Evolutionary conservation across 2,113 vertebrate genomes (phyloP).

Genomic region (Tenebrosternarchus preto): DNA sequence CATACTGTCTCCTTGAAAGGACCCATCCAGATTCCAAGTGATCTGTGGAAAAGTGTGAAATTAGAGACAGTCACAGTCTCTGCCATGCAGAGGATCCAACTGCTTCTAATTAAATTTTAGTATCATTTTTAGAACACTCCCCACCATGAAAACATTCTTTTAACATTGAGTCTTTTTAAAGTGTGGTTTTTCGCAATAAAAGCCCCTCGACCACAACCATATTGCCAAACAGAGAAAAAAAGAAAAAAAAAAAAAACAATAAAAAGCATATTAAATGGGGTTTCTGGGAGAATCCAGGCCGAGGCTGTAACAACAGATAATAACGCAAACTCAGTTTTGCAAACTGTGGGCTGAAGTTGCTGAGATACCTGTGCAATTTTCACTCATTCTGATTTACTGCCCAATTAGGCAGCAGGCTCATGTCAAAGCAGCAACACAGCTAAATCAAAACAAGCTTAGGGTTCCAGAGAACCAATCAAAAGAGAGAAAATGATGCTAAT

Average conservation of each 20-base stretch:
- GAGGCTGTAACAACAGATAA: conserved; percentile 21
- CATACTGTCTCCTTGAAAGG: not conserved
- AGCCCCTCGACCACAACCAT: conserved; percentile 60
- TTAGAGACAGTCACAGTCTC: conserved; percentile 59
- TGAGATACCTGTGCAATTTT: conserved; percentile 25
- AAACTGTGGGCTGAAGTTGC: conserved; percentile 22
- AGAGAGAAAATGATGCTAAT: not conserved
- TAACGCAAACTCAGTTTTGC: not conserved
- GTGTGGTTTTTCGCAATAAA: conserved; percentile 68
- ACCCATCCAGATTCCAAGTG: conserved; percentile 5
- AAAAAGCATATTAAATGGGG: conserved; percentile 50
- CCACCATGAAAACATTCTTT: conserved; percentile 72
- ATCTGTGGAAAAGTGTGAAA: conserved; percentile 33
- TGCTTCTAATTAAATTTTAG: conserved; percentile 75
- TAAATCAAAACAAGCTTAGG: conserved; percentile 21
- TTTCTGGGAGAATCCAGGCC: conserved; percentile 8
- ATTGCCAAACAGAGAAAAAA: conserved; percentile 53
- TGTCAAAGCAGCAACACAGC: not conserved
- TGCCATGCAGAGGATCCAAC: conserved; percentile 63
- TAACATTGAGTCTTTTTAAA: conserved; percentile 65
- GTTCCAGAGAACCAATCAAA: conserved; percentile 2
- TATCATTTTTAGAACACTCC: conserved; percentile 68
- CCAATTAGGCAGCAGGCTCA: conserved; percentile 31
- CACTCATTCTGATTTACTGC: conserved; percentile 28
- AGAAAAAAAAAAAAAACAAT: conserved; percentile 49